phyloP scores from a whole-genome alignment of 1,140 invertebrate species.

The Sitophilus oryzae region DNA sequence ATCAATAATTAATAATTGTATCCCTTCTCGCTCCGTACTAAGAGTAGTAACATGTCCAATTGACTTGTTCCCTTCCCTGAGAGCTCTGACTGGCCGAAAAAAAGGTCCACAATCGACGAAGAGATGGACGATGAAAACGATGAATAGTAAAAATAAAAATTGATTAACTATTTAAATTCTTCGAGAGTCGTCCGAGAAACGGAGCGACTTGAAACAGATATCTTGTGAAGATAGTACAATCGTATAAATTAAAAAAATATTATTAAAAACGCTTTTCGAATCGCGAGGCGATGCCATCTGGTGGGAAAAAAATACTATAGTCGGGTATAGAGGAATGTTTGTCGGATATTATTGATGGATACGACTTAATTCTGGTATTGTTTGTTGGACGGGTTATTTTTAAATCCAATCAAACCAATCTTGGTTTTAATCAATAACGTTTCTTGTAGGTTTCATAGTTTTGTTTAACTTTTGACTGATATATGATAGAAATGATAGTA shows the following conservation, averaged over 20 bases:
- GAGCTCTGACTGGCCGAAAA: constrained; percentile 11
- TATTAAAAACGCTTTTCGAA: constrained; percentile 8
- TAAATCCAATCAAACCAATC: no score
- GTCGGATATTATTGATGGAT: not conserved
- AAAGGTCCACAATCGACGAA: constrained; percentile 2
- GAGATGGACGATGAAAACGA: constrained; percentile 23
- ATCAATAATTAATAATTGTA: no score
- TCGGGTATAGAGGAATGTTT: not conserved
- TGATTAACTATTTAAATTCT: constrained; percentile 29
- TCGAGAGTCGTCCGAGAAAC: constrained; percentile 20
- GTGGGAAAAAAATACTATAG: no score
- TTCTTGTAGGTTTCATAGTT: no score
- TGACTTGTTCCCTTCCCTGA: not conserved
- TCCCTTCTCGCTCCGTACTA: no score
- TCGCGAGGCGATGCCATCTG: constrained; percentile 6
- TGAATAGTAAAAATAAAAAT: constrained; percentile 30
- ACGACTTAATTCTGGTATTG: not conserved
- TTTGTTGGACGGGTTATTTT: no score
- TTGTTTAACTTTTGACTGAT: no score
- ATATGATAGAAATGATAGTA: no score
- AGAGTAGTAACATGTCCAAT: no score
- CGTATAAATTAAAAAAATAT: constrained; percentile 23
- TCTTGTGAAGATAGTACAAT: constrained; percentile 15
- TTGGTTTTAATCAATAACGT: no score
- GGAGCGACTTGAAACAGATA: constrained; percentile 23